phyloP scores from a whole-genome alignment of 1,140 invertebrate species.

The Drosophila pseudoananassae region DNA sequence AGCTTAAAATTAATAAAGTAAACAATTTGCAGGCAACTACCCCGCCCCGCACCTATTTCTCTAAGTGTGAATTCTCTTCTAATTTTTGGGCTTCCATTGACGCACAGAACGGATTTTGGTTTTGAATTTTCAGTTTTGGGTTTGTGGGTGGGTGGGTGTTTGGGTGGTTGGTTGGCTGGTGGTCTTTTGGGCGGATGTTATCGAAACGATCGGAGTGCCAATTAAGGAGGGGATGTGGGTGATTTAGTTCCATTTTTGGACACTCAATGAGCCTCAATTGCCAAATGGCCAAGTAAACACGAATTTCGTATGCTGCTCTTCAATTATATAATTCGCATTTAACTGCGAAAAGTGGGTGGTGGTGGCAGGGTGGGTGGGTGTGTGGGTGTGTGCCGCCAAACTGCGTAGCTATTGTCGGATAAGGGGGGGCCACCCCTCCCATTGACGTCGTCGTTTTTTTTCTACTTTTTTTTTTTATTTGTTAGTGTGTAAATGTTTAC shows the following conservation, averaged over 20 bases:
- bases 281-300: constrained; percentile 55
- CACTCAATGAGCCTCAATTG: constrained; percentile 77
- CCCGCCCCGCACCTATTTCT: constrained; percentile 18
- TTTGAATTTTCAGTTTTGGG: constrained; percentile 14
- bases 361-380: no score
- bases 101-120: constrained; percentile 63
- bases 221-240: constrained; percentile 25
- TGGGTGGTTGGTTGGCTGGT: constrained; percentile 20
- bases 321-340: constrained; percentile 68
- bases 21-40: constrained; percentile 51
- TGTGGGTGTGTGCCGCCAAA: no score
- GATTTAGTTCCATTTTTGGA: constrained; percentile 67
- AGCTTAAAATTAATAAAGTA: constrained; percentile 82
- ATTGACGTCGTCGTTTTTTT: constrained; percentile 51
- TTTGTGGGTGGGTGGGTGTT: constrained; percentile 17
- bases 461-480: background rate
- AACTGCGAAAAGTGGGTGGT: constrained; percentile 4
- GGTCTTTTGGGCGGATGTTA: constrained; percentile 41
- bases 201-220: constrained; percentile 52
- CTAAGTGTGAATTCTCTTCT: constrained; percentile 16
- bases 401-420: background rate
- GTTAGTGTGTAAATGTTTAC: constrained; percentile 71
- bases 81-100: constrained; percentile 53
- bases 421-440: constrained; percentile 6
- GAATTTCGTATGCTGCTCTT: constrained; percentile 51